These are phyloP conservation scores for Falco naumanni DNA, from an alignment of 2,797 vertebrate genomes.

Conservation along the genomic window DNA sequence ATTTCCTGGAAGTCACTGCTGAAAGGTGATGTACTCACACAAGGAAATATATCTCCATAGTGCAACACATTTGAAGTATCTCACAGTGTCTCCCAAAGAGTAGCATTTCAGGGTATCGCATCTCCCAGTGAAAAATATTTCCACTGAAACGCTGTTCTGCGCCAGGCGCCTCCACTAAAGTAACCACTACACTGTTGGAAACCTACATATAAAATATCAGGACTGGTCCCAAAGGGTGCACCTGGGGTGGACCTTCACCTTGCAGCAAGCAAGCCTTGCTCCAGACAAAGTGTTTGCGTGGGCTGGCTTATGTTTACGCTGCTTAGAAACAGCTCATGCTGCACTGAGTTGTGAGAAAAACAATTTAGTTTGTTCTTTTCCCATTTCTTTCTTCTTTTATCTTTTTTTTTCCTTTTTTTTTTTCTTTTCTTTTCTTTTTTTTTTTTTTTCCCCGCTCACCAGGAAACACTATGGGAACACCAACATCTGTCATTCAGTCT, in stretches of 20 bases:
- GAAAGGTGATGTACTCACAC: conserved; percentile 29
- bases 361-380: not conserved
- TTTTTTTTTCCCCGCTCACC: accelerated
- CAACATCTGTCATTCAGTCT: conserved; percentile 4
- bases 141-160: not conserved
- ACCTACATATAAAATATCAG: not conserved
- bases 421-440: not conserved
- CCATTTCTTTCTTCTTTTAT: not conserved
- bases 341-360: not conserved
- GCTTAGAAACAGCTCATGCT: not conserved
- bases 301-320: not conserved
- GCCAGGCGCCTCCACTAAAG: not conserved
- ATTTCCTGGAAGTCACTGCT: not conserved
- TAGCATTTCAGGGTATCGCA: accelerated
- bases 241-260: not conserved
- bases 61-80: not conserved
- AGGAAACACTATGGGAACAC: not conserved
- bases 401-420: not conserved
- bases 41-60: not conserved
- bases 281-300: not conserved
- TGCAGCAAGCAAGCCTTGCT: not conserved
- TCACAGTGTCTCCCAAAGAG: not conserved
- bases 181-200: not conserved
- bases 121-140: not conserved
- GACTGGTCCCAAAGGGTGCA: not conserved